Evolutionary conservation across 2,888 invertebrate species (phyloP), one percentile per base, ranked within the genome.

Genomic region (Sinelater perroti): DNA sequence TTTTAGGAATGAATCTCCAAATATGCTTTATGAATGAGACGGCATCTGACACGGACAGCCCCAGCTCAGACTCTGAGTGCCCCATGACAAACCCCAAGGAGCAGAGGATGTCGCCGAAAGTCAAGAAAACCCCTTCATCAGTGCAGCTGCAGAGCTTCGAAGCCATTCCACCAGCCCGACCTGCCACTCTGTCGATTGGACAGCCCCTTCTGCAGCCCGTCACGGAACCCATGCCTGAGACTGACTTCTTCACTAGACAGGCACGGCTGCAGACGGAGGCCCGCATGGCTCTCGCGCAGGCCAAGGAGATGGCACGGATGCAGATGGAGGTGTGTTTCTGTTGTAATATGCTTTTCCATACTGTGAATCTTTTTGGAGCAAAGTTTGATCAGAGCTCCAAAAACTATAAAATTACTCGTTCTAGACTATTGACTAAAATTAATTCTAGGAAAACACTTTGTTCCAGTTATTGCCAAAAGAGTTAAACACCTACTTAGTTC

Each of bases 11-110:
- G 89, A 95, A 94, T 81, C 87, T 95, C 46, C 95, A 95, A 83
- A 94, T 96, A 72, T 95, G 95, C 82, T 95, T 95, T 80, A 93
- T 95, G 91, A 95, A 95, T 78, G 95, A 96, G 78, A 90, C 91
- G 52, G 89, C 89, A 58, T 91, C 91, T 46, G 92, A 93, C 77
- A 89, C 86, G 70, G 92, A 92, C 77, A 90, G 90, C 68, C 89
- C 88, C 64, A 83, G 83, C 63, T 89, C 89, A 51, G 91, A 91
- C 70, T 83, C 86, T 63, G 91, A 91, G 76, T 83, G 73, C 56
- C 74, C 78, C 0, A 67, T 75, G 65, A 74, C 76, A 18, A 77
- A 76, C 56, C 74, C 76, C 10, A 76, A 75, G 63, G 73, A 74
- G 61, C 64, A 68, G 56, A 74, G 73, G 46, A 68, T 69, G 40